A percentile compares a stretch with the other conserved stretches of the same genome.
These are phyloP conservation scores for Pelecanus crispus DNA, from an alignment of 2,113 vertebrate genomes.

Conservation along the genomic window DNA sequence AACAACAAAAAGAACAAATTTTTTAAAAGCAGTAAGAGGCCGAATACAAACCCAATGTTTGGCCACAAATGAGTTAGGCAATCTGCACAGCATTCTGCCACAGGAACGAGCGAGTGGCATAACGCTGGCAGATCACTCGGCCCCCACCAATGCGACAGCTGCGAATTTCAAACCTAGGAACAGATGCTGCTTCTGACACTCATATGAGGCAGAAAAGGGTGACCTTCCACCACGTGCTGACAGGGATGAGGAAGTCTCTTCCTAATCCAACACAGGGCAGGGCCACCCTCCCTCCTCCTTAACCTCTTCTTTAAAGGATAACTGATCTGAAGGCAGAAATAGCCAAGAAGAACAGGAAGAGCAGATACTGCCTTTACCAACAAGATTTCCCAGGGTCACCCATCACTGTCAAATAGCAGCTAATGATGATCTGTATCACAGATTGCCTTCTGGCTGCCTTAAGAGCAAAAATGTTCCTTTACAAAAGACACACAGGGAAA, in stretches of 20 bases:
- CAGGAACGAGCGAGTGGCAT: background rate
- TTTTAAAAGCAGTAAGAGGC: background rate
- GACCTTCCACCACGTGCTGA: accelerated
- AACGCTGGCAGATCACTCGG: background rate
- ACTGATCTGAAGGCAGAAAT: background rate
- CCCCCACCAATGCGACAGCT: background rate
- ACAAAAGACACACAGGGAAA: background rate
- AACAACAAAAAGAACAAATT: background rate
- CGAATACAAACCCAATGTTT: background rate
- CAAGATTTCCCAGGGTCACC: background rate
- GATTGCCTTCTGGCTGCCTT: background rate
- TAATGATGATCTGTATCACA: background rate
- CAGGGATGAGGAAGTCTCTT: background rate
- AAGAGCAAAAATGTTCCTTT: background rate
- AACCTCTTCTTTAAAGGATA: background rate
- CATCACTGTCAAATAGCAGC: background rate
- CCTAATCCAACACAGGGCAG: background rate
- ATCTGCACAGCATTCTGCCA: background rate
- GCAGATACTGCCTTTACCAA: background rate
- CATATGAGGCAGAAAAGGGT: background rate
- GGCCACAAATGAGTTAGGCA: background rate
- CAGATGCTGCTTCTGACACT: background rate
- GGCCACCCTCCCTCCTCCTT: background rate
- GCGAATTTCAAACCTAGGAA: background rate
- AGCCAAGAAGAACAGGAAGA: background rate